Base-by-base conservation (phyloP, 2,888 invertebrate genomes). In the Phortica okadai region DNA sequence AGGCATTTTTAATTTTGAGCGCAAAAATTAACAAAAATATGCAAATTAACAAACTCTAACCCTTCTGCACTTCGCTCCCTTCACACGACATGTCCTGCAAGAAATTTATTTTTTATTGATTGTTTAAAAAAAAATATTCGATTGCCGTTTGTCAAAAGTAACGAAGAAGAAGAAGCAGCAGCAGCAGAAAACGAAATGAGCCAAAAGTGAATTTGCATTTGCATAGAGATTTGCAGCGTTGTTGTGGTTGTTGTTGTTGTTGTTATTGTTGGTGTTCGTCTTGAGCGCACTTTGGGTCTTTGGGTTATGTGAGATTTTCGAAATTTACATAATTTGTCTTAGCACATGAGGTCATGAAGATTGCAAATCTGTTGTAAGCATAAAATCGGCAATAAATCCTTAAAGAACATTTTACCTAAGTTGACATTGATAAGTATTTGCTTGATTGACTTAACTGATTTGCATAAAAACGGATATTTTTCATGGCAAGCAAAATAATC, bases 301-400 rank as follows among this genome's bases (percentile, higher is more conserved):
- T 56, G 56, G 14, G 56, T 11, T n/a, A 56, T 56, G 56, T n/a
- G 11, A 56, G 11, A 14, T 56, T 50, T 50, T 50, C 11, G 50
- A 45, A 69, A 69, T 69, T 69, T 69, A 21, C 69, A 69, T 69
- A 69, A 69, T 69, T 69, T 45, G 45, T 45, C 21, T 69, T 62
- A 6, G 58, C 7, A n/a, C 21, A 16, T 16, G 44, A 45, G 45
- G 21, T 69, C 45, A 69, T 45, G 69, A 45, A 44, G 6, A 67
- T n/a, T 25, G 33, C 45, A 21, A 10, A 8, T 59, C n/a, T 50
- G 7, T 45, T 50, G 10, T 21, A 69, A 69, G 45, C 50, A 69
- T 44, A 45, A 45, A 69, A 69, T 45, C 21, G 69, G 2, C 45
- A 25, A 69, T 69, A 69, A 69, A 69, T 69, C 50, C 16, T 66